A percentile compares a stretch with the other conserved stretches of the same genome.
Evolutionary conservation across 2,113 vertebrate species (phyloP).

Genomic region (Gallinago undulata): DNA sequence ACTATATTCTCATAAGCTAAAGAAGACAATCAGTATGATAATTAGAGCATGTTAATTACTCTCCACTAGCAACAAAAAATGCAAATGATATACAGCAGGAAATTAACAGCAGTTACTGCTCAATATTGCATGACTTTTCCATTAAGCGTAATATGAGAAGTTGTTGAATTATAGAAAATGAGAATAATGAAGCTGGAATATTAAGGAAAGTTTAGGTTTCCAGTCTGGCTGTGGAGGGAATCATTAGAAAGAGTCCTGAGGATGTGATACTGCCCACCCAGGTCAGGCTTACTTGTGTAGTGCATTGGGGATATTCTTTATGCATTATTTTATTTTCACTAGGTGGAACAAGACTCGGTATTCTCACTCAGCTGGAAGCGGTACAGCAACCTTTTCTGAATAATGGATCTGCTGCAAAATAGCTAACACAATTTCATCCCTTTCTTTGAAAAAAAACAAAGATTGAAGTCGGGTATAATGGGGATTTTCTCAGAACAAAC

Average conservation of each 20-base stretch:
- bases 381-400: slow-evolving; percentile 8
- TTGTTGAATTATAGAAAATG: slow-evolving; percentile 84
- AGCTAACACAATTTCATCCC: not conserved
- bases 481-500: not conserved
- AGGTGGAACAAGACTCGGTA: not conserved
- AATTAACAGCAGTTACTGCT: slow-evolving; percentile 85
- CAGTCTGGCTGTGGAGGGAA: slow-evolving; percentile 14
- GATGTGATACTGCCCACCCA: not conserved
- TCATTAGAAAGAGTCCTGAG: slow-evolving; percentile 49
- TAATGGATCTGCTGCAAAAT: slow-evolving; percentile 21
- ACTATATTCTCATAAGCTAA: slow-evolving; percentile 73
- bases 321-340: slow-evolving; percentile 47
- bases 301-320: not conserved
- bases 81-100: slow-evolving; percentile 83
- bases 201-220: slow-evolving; percentile 70
- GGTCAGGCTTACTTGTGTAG: not conserved
- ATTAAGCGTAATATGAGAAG: slow-evolving; percentile 83
- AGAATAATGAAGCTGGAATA: slow-evolving; percentile 77
- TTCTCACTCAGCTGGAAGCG: slow-evolving; percentile 16
- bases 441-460: slow-evolving; percentile 16
- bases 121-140: slow-evolving; percentile 86
- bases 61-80: slow-evolving; percentile 76
- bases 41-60: slow-evolving; percentile 83
- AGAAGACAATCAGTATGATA: slow-evolving; percentile 78
- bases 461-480: not conserved